phyloP scores from a whole-genome alignment of 53 echinoderm and acorn worm species.

The Paracentrotus lividus region DNA sequence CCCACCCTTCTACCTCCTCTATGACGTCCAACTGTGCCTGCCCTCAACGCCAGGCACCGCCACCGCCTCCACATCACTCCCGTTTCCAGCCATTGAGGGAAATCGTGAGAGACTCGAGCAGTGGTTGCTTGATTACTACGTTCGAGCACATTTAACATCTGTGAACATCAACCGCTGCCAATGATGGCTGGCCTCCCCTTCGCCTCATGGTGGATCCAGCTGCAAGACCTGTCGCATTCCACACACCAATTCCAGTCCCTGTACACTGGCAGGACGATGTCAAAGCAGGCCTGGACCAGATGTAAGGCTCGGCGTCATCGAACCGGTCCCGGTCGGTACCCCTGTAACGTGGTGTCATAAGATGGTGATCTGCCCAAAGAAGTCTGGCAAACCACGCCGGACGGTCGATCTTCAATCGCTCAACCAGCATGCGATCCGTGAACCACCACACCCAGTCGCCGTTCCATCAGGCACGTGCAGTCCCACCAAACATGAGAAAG shows the following conservation, averaged over 20 bases:
- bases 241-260: slow-evolving; percentile 81
- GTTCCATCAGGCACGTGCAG: too few relatives aligned
- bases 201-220: slow-evolving; percentile 74
- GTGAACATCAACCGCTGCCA: slow-evolving; percentile 79
- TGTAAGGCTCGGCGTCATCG: slow-evolving; percentile 76
- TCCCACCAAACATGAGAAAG: slow-evolving; percentile 52
- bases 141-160: slow-evolving; percentile 75
- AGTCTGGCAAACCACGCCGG: slow-evolving; percentile 71
- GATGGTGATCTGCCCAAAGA: slow-evolving; percentile 76
- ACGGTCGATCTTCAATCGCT: slow-evolving; percentile 72
- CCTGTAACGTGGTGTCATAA: slow-evolving; percentile 79
- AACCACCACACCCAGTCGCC: slow-evolving; percentile 76
- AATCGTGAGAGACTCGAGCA: slow-evolving; percentile 68
- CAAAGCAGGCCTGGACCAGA: slow-evolving; percentile 83
- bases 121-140: slow-evolving; percentile 74
- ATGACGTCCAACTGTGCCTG: slow-evolving; percentile 30
- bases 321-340: too few relatives aligned
- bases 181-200: slow-evolving; percentile 77
- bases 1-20: slow-evolving; percentile 21
- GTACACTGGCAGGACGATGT: slow-evolving; percentile 81
- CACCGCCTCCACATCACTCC: slow-evolving; percentile 68
- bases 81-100: slow-evolving; percentile 69
- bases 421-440: slow-evolving; percentile 67
- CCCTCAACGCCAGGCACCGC: slow-evolving; percentile 61
- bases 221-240: slow-evolving; percentile 76